These are phyloP conservation scores for Drosophila seguyi DNA, from an alignment of 1,140 invertebrate species.

Conservation along the genomic window DNA sequence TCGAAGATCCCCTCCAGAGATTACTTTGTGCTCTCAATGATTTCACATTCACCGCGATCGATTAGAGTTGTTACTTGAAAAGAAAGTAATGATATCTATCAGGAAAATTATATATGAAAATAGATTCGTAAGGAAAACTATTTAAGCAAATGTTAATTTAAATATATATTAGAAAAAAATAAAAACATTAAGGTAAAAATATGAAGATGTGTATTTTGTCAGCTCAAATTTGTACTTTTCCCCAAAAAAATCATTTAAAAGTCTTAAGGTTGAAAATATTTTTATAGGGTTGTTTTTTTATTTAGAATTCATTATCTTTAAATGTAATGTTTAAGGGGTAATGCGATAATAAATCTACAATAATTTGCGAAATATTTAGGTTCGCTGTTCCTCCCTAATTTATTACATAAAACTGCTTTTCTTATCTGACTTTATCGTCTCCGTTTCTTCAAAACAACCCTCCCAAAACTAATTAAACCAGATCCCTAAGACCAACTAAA, in stretches of 20 bases:
- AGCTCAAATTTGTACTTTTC: background rate
- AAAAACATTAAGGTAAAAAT: background rate
- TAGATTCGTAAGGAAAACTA: background rate
- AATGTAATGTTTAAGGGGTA: background rate
- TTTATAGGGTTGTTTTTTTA: background rate
- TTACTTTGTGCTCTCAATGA: constrained; percentile 8
- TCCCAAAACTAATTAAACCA: background rate
- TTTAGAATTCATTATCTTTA: background rate
- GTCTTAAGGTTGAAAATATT: background rate
- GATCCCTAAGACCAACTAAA: background rate
- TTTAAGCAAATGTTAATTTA: background rate
- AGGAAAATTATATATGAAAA: background rate
- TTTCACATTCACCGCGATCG: background rate
- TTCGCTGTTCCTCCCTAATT: too few relatives aligned
- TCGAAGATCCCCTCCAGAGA: constrained; percentile 7
- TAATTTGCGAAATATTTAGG: background rate
- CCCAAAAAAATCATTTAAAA: background rate
- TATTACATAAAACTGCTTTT: background rate
- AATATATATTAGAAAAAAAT: background rate
- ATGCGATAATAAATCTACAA: background rate
- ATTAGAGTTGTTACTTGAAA: background rate
- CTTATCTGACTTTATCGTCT: background rate
- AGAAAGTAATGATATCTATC: background rate
- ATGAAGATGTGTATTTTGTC: too few relatives aligned
- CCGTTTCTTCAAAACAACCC: background rate